Conservation (phyloP, 2,888 invertebrate genomes). For the Scaptomyza reducta region DNA sequence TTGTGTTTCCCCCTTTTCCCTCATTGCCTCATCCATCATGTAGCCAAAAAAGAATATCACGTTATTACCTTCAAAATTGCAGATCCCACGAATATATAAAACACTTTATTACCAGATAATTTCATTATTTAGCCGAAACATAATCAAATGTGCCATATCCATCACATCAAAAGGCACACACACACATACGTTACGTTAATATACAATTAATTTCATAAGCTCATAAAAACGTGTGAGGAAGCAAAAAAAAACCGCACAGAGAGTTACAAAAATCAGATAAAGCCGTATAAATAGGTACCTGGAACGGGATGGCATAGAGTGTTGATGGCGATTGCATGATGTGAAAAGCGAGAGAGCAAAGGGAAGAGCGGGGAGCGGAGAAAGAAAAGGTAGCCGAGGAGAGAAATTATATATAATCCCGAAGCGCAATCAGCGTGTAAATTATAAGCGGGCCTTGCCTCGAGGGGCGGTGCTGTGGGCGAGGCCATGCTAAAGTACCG, state of each 20-base stretch:
- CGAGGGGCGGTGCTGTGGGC: conserved; percentile 40
- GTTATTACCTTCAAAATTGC: conserved; percentile 55
- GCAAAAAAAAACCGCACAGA: conserved; percentile 31
- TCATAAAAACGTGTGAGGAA: conserved; percentile 71
- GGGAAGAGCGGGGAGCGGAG: background rate
- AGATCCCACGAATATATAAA: conserved; percentile 49
- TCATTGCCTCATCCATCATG: conserved; percentile 20
- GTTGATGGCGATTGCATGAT: conserved; percentile 43
- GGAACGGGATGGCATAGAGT: conserved; percentile 26
- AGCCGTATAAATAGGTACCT: conserved; percentile 49
- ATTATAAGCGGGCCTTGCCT: conserved; percentile 65
- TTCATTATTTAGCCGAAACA: conserved; percentile 76
- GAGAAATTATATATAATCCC: conserved; percentile 78
- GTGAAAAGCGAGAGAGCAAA: conserved; percentile 1
- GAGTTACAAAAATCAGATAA: conserved; percentile 66
- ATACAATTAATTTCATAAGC: conserved; percentile 76
- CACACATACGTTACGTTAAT: conserved; percentile 44
- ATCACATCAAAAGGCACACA: conserved; percentile 53
- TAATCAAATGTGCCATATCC: conserved; percentile 73
- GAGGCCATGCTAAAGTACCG: conserved; percentile 70
- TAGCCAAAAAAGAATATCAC: conserved; percentile 41
- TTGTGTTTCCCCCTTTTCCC: background rate
- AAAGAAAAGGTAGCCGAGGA: conserved; percentile 39
- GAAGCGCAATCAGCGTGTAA: conserved; percentile 77
- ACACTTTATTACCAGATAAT: conserved; percentile 73